Percentiles rank a stretch among this genome's conserved stretches.
Evolutionary conservation across 2,888 invertebrate genomes (phyloP).

Genomic region (Meiosimyza decipiens): DNA sequence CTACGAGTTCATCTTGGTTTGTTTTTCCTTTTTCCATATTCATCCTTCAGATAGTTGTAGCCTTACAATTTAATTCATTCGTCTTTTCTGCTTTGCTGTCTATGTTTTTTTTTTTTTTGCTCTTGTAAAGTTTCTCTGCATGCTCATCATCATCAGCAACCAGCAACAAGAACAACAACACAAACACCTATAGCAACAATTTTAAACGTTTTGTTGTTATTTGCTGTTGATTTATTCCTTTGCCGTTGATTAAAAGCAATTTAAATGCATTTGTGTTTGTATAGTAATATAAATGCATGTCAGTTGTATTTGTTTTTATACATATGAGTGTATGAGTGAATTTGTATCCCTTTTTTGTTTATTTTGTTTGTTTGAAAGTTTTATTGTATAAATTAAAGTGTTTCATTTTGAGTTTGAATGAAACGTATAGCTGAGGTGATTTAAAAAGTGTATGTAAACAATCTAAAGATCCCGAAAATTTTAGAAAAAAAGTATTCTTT

Average conservation of each 20-base stretch:
- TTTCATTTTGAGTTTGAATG: constrained; percentile 3
- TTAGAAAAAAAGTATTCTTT: no score
- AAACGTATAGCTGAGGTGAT: constrained; percentile 1
- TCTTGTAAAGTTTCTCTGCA: not conserved
- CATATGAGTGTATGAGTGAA: constrained; percentile 1
- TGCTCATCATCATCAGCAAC: constrained; percentile 7
- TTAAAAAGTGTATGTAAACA: not conserved
- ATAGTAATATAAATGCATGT: not conserved
- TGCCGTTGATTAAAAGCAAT: constrained; percentile 39
- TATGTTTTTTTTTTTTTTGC: not conserved
- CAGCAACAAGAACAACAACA: not conserved
- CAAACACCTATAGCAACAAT: constrained; percentile 13
- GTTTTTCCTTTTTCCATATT: not conserved
- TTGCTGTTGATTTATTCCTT: constrained; percentile 22
- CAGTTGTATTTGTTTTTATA: constrained; percentile 15
- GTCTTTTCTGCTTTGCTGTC: constrained; percentile 8
- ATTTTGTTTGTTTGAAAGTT: constrained; percentile 27
- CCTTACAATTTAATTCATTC: constrained; percentile 21
- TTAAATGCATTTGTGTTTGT: constrained; percentile 36
- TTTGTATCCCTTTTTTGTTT: constrained; percentile 15
- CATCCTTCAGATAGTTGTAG: not conserved
- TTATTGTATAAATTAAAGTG: constrained; percentile 35
- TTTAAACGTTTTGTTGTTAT: not conserved
- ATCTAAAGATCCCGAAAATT: no score
- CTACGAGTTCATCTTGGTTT: constrained; percentile 27